A percentile compares a stretch with the other conserved stretches of the same genome.
These are phyloP conservation scores for Hemibagrus guttatus DNA, from an alignment of 2,797 vertebrate genomes.

Conservation along the genomic window DNA sequence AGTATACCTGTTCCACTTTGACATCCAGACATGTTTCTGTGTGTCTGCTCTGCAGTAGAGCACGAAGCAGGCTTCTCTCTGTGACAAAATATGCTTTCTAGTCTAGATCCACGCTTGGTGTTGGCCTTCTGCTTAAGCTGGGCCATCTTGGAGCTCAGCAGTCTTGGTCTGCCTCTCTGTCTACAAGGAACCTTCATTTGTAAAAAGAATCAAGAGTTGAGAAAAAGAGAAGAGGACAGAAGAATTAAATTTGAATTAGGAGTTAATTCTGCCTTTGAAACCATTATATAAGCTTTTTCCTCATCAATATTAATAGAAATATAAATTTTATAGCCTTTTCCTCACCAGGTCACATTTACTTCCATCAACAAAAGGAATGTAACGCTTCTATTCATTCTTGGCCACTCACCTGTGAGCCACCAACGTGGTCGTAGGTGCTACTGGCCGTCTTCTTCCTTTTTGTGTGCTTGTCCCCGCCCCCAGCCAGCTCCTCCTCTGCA, in stretches of 20 bases:
- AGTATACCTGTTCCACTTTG: constrained; percentile 47
- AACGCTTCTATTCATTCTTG: background rate
- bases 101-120: constrained; percentile 73
- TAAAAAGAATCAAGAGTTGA: constrained; percentile 21
- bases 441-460: constrained; percentile 84
- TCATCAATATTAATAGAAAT: background rate
- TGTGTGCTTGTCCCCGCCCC: constrained; percentile 74
- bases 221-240: constrained; percentile 5
- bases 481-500: constrained; percentile 66
- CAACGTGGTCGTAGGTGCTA: constrained; percentile 73
- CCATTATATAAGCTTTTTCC: constrained; percentile 3
- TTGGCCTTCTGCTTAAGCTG: constrained; percentile 88
- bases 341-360: background rate
- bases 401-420: constrained; percentile 73
- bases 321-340: constrained; percentile 1
- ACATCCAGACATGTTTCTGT: constrained; percentile 46
- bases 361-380: background rate
- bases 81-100: constrained; percentile 74
- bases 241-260: background rate
- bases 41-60: constrained; percentile 68
- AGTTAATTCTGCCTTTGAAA: background rate
- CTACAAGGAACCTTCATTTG: constrained; percentile 83
- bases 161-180: constrained; percentile 71
- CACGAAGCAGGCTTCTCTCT: constrained; percentile 67
- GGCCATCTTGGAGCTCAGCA: constrained; percentile 78